A percentile compares a stretch with the other conserved stretches of the same genome.
Evolutionary conservation across 2,797 vertebrate species (phyloP).

Genomic region (Dendrocincla fuliginosa): DNA sequence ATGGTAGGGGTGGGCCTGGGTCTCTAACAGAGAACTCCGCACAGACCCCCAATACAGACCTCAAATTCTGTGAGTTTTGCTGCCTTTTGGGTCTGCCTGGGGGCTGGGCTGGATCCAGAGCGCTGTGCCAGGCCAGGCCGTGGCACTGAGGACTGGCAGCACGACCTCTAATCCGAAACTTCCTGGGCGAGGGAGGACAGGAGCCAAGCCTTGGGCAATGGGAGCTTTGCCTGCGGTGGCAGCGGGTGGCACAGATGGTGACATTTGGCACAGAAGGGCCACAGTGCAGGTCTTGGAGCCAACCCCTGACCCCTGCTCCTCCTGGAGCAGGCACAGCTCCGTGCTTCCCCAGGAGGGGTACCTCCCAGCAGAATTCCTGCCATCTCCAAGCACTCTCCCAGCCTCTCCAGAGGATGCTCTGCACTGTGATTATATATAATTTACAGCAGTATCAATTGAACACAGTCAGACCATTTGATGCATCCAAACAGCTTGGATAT

Average conservation of each 20-base stretch:
- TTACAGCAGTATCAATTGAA: neutral
- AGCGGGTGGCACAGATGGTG: neutral
- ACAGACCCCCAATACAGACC: accelerated
- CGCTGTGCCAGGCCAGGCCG: neutral
- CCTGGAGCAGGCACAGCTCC: neutral
- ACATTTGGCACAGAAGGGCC: neutral
- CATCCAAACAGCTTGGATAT: neutral
- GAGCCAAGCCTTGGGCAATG: neutral
- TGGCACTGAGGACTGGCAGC: neutral
- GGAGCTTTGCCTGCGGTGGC: neutral
- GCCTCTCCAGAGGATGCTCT: neutral
- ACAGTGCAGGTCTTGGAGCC: accelerated
- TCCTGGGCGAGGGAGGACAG: neutral
- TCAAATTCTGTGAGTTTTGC: neutral
- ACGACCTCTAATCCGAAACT: neutral
- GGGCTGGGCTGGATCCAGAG: neutral
- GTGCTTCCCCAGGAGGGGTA: accelerated
- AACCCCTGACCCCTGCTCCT: neutral
- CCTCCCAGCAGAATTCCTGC: neutral
- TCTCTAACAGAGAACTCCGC: accelerated
- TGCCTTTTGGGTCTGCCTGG: neutral
- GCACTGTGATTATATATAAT: neutral
- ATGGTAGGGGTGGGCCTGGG: neutral
- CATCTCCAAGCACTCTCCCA: accelerated
- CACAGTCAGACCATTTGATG: neutral